phyloP scores from a whole-genome alignment of 2,113 vertebrate species.

The Lanius collurio region DNA sequence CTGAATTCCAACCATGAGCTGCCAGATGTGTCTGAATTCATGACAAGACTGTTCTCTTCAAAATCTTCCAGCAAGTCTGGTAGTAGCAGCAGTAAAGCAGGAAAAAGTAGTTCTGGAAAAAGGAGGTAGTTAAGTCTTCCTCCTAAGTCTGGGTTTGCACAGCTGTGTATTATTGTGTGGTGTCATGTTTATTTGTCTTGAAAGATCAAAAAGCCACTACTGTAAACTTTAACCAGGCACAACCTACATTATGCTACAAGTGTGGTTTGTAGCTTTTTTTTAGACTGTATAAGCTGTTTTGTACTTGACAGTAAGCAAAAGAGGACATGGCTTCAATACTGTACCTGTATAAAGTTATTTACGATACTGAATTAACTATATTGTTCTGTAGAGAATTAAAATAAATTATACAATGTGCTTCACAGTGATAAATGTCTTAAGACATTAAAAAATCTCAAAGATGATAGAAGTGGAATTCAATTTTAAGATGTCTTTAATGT shows the following conservation, averaged over 20 bases:
- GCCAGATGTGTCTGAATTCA: constrained; percentile 97
- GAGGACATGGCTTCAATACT: constrained; percentile 64
- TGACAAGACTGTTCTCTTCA: constrained; percentile 98
- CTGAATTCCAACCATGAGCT: constrained; percentile 97
- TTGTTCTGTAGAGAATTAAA: constrained; percentile 74
- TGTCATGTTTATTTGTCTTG: constrained; percentile 47
- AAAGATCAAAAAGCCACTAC: constrained; percentile 69
- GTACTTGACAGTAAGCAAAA: constrained; percentile 62
- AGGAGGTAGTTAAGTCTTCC: constrained; percentile 87
- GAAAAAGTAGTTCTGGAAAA: constrained; percentile 87
- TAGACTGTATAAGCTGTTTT: constrained; percentile 69
- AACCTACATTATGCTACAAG: constrained; percentile 51
- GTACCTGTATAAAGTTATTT: constrained; percentile 68
- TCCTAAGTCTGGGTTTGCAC: constrained; percentile 55
- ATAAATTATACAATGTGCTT: constrained; percentile 71
- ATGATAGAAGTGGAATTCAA: neutral
- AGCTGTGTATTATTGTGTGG: constrained; percentile 31
- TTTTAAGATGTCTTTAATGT: neutral
- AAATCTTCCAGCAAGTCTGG: constrained; percentile 92
- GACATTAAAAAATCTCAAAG: neutral
- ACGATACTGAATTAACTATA: constrained; percentile 70
- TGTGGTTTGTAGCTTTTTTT: constrained; percentile 69
- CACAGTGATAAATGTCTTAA: constrained; percentile 67
- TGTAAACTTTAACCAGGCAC: constrained; percentile 64
- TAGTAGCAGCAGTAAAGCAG: constrained; percentile 86